Conservation (phyloP, 2,888 invertebrate species). For the Automeris io region DNA sequence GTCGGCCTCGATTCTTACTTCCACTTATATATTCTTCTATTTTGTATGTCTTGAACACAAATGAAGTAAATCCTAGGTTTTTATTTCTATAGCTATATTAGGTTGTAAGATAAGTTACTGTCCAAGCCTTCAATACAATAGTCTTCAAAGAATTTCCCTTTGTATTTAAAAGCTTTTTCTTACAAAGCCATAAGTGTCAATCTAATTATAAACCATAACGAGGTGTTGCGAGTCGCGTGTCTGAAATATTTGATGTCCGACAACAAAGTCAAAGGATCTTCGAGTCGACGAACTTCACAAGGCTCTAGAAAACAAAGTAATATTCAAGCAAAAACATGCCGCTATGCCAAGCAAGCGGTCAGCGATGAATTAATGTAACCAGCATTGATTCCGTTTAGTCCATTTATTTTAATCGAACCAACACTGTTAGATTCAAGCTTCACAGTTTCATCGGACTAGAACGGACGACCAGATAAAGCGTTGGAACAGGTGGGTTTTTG, state of each 20-base stretch:
- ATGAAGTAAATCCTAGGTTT: no score
- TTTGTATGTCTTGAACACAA: no score
- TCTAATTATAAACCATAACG: neutral
- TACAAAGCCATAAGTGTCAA: neutral
- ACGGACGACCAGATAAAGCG: no score
- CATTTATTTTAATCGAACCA: no score
- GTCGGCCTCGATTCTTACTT: no score
- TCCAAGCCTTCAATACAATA: no score
- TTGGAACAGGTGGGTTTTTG: no score
- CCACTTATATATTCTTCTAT: no score
- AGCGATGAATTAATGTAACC: neutral
- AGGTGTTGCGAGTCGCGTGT: neutral
- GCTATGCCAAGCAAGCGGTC: neutral
- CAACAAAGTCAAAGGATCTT: neutral
- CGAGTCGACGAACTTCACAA: neutral
- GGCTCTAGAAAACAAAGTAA: neutral
- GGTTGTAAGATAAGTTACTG: no score
- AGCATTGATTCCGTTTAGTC: neutral
- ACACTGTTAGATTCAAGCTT: no score
- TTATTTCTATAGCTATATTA: no score
- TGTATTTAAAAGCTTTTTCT: neutral
- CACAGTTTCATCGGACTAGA: no score
- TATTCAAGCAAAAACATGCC: conserved; percentile 2
- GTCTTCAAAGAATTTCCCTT: neutral
- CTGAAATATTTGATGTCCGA: neutral